Base-by-base conservation (phyloP, 2,113 vertebrate species). In the Trematocara marginatum region DNA sequence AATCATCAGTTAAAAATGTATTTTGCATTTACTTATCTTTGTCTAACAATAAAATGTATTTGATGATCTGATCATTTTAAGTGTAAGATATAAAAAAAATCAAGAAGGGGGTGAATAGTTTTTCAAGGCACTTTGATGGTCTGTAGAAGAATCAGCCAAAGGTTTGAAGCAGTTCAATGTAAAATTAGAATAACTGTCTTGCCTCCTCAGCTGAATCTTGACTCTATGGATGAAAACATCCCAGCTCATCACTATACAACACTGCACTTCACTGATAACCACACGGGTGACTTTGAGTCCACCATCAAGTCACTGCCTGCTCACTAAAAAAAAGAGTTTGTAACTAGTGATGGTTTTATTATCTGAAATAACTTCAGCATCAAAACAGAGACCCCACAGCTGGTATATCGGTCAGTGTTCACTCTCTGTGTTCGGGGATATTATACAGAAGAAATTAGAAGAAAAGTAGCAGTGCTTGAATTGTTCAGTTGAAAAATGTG, bases 191-290 rank as follows among this genome's bases (percentile, higher is more conserved):
- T 57, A 57, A 31, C 0, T 57, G 7, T 9, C 54, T 57, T 31
- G 26, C 0, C 4, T 1, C 54, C 26, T 0, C 54, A 57, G 54
- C 4, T 31, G 26, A 57, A 57, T 0, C 54, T 5, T 57, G 54
- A 15, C 54, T 8, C 1, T 57, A 57, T 29, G 54, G 26, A 31
- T 31, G 26, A 57, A 57, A 57, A 15, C 12, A 57, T 57, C 26
- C 26, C 54, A 57, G 26, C 54, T 31, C 54, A 57, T 16, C 54
- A 57, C 54, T 57, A 2, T 57, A 9, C 0, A 57, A 31, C 0
- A 31, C 26, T 57, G 4, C 54, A 9, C 54, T 57, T 57, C 54
- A 57, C 13, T 2, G 54, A 31, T 31, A 57, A 57, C 1, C 26
- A 57, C 26, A 16, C 4, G 0, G 54, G 1, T 57, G 26, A 16